These are phyloP conservation scores for Watsonalla binaria DNA, from an alignment of 2,888 invertebrate species.

Conservation along the genomic window DNA sequence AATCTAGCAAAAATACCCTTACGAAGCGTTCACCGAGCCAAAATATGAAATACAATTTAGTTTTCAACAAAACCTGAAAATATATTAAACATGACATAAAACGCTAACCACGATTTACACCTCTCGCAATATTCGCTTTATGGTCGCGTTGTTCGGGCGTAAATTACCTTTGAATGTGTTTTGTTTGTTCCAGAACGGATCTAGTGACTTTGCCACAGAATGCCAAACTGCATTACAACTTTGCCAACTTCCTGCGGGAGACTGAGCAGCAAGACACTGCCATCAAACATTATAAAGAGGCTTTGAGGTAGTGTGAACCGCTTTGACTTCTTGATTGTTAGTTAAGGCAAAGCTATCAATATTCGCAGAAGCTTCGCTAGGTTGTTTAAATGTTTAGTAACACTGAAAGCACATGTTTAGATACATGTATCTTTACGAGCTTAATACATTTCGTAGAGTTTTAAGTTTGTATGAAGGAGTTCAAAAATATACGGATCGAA, in stretches of 20 bases:
- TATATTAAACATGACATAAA: slow-evolving; percentile 24
- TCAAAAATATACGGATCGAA: no score
- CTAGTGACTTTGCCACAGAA: slow-evolving; percentile 89
- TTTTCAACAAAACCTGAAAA: slow-evolving; percentile 12
- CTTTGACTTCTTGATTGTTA: no score
- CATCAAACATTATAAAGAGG: slow-evolving; percentile 87
- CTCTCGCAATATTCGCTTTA: slow-evolving; percentile 35
- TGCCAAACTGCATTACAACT: slow-evolving; percentile 96
- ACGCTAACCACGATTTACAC: slow-evolving; percentile 38
- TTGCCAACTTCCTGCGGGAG: slow-evolving; percentile 90
- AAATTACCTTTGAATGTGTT: slow-evolving; percentile 60
- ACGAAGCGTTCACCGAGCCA: no score
- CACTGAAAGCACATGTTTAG: no score
- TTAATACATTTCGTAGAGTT: no score
- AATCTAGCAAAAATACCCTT: no score
- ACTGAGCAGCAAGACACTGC: slow-evolving; percentile 85
- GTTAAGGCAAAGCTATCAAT: no score
- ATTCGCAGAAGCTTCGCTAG: no score
- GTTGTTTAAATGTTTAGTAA: no score
- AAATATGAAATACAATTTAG: not conserved
- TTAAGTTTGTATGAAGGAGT: no score
- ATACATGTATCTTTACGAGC: no score
- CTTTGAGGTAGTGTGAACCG: slow-evolving; percentile 81
- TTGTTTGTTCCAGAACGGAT: slow-evolving; percentile 85
- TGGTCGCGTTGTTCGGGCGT: slow-evolving; percentile 35